A percentile compares a stretch with the other conserved stretches of the same genome.
Evolutionary conservation across 2,888 invertebrate genomes (phyloP).

Genomic region (Trachelus troglodyta): DNA sequence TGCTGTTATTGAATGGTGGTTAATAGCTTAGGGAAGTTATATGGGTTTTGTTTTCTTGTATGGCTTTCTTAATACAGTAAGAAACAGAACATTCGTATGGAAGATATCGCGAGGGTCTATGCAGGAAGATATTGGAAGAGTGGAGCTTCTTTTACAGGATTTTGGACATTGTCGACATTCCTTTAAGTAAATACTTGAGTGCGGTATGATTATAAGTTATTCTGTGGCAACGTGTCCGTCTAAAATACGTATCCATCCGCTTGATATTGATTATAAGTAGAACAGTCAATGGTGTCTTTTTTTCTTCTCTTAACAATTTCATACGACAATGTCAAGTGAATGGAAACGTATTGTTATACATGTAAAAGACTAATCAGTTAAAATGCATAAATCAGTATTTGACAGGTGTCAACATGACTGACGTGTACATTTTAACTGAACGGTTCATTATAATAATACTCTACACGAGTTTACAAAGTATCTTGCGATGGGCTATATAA

Average conservation of each 20-base stretch:
- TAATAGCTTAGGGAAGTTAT: neutral
- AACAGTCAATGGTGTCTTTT: neutral
- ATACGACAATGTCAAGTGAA: neutral
- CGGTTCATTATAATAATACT: neutral
- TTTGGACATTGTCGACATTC: neutral
- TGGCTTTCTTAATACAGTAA: neutral
- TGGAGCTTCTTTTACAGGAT: neutral
- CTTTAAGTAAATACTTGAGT: neutral
- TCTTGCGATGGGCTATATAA: neutral
- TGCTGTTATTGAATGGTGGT: neutral
- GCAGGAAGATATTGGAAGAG: neutral
- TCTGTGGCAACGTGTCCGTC: neutral
- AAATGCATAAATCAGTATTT: neutral
- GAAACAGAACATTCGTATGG: neutral
- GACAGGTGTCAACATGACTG: neutral
- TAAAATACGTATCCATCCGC: neutral
- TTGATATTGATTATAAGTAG: neutral
- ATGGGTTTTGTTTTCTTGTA: neutral
- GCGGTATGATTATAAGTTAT: neutral
- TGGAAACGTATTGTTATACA: neutral
- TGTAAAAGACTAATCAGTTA: neutral
- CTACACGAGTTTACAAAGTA: neutral
- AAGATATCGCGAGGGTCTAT: neutral
- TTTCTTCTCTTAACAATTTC: neutral
- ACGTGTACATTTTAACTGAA: neutral